These are phyloP conservation scores for Atherinomorus stipes DNA, from an alignment of 2,113 vertebrate species.

Conservation along the genomic window DNA sequence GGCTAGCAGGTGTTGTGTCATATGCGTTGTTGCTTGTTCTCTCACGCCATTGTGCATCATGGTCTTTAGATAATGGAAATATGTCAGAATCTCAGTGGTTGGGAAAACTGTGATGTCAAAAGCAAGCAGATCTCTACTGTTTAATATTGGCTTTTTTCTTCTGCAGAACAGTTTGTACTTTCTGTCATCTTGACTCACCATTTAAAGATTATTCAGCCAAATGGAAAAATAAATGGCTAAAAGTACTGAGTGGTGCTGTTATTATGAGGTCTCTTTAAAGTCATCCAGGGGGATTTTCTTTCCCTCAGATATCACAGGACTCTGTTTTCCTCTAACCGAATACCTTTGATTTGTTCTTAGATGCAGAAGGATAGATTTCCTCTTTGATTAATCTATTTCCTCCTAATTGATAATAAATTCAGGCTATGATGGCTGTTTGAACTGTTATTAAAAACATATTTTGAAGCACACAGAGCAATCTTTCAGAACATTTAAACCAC, in stretches of 20 bases:
- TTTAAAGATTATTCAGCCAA: neutral
- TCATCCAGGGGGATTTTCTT: constrained; percentile 8
- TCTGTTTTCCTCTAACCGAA: constrained; percentile 4
- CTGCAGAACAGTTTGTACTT: constrained; percentile 8
- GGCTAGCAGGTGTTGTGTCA: neutral
- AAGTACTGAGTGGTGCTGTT: neutral
- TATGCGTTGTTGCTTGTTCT: constrained; percentile 8
- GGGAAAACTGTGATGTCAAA: constrained; percentile 15
- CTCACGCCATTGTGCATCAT: neutral
- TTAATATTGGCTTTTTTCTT: constrained; percentile 13
- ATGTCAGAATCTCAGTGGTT: constrained; percentile 41
- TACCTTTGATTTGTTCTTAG: constrained; percentile 8
- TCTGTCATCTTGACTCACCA: constrained; percentile 6
- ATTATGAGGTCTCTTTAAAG: neutral
- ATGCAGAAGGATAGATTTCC: neutral
- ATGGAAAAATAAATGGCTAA: neutral
- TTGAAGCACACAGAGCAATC: neutral
- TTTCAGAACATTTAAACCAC: neutral
- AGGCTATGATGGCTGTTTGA: neutral
- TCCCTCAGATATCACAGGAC: neutral
- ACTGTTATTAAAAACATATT: neutral
- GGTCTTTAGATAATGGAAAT: constrained; percentile 27
- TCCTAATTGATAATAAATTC: neutral
- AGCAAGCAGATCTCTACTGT: constrained; percentile 8
- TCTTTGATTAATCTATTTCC: neutral